Evolutionary conservation across 2,113 vertebrate genomes (phyloP), one percentile per base, ranked within the genome.

Genomic region (Tenrec ecaudatus): DNA sequence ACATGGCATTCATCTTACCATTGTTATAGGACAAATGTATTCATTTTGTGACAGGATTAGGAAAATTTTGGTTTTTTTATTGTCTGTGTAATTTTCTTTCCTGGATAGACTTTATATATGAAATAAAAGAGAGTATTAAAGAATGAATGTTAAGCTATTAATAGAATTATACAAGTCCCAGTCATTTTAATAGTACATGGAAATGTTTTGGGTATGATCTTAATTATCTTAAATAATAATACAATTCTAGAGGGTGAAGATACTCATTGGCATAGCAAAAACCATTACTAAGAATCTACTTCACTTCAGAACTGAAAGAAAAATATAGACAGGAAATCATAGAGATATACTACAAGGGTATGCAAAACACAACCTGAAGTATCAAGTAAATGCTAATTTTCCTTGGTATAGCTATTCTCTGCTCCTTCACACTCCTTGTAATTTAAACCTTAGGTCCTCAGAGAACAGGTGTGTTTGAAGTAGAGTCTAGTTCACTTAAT

Each of bases 101-200:
- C 66, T 47, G 12, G 25, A 47, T 76, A 93, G 9, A n/a, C 75
- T 4, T 57, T 89, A 89, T 20, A 40, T 66, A 85, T 71, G 62
- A 90, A 16, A 58, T 88, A 95, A 88, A 94, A 81, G 0, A 82
- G 81, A 84, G 89, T 79, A 85, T 82, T 85, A 78, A 93, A 88
- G 25, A 92, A 53, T 16, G 31, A 71, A 93, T 6, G 0, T 36
- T 3, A 53, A 3, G 15, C 93, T 69, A 43, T 82, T 80, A 73
- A 58, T 29, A 58, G 47, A 80, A 76, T 19, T 43, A 86, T 19
- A 29, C 15, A 88, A 58, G 27, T 27, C 16, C 38, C 27, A 77
- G 16, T 38, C 80, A 86, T 83, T 91, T 91, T 86, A 91, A 88
- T 79, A 93, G 3, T n/a, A 88, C 29, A n/a, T 31, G 15, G 16